Conservation (phyloP, 2,113 vertebrate species). For the Phylloscopus whistleri region DNA sequence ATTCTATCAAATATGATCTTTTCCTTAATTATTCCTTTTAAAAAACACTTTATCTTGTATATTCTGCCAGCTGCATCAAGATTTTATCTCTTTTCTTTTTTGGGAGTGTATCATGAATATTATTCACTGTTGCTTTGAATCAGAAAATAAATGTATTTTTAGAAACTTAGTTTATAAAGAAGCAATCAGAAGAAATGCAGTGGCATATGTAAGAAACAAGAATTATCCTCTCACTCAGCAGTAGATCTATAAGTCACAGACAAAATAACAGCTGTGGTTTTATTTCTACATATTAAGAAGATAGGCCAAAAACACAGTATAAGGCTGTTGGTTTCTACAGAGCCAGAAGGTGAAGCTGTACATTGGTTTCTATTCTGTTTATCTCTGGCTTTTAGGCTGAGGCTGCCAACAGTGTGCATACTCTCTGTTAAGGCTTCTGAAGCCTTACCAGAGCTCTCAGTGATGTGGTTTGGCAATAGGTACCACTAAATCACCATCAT, state of each 20-base stretch:
- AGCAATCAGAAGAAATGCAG: neutral
- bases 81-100: constrained; percentile 13
- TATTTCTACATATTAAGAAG: constrained; percentile 13
- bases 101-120: neutral
- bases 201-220: neutral
- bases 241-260: constrained; percentile 1
- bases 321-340: neutral
- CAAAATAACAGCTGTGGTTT: constrained; percentile 33
- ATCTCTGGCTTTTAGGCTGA: neutral
- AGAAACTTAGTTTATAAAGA: constrained; percentile 20
- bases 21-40: neutral
- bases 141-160: constrained; percentile 31
- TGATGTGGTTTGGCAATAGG: constrained; percentile 18
- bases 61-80: neutral
- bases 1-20: constrained; percentile 14
- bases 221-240: neutral
- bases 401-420: neutral
- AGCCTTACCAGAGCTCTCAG: neutral
- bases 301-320: neutral
- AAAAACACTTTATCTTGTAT: neutral
- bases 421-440: neutral
- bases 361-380: neutral
- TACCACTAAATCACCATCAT: neutral
- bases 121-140: neutral
- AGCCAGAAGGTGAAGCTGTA: constrained; percentile 7